Evolutionary conservation across 1,140 invertebrate species (phyloP), one percentile per base, ranked within the genome.

Genomic region (Cecropterus lyciades): DNA sequence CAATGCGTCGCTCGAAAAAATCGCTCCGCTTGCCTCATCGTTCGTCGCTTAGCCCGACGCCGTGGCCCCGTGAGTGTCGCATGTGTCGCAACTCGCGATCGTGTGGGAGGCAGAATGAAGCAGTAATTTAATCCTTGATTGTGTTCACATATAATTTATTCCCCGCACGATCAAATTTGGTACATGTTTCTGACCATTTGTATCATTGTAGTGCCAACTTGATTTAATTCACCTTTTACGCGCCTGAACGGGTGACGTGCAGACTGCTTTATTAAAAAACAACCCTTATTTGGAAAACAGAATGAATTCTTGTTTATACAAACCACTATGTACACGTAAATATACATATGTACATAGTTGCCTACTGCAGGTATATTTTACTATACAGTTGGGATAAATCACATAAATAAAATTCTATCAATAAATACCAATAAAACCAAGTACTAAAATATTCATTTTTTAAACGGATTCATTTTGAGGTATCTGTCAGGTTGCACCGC

Each of bases 121-220:
- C 81, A 78, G 82, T 91, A 85, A 91, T 89, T 91, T 89, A 87
- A 86, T 82, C 85, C 85, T 79, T 89, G 85, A 89, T 91, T 91
- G 87, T 91, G 81, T 89, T 85, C 81, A 68, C 78, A 85, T 88
- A 85, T 85, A 87, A 89, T 87, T 89, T 89, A 89, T 89, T 84
- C 79, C 79, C 77, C 60, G 75, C 79, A 82, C 85, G 80, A 89
- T 90, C 84, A 85, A 85, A 88, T 87, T 88, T 87, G 82, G 85
- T 79, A 73, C 77, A 77, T 77, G 79, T 80, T 80, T 84, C 79
- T 81, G 75, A 70, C 78, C 84, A 80, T 88, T 85, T 85, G 77
- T 77, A 74, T 83, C 64, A 84, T 83, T 79, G 80, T 73, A 67
- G 70, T 74, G 72, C 69, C 70, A 79, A 72, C 65, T 66, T 75